Evolutionary conservation across 1,140 invertebrate genomes (phyloP).

Genomic region (Drosophila trapezifrons): DNA sequence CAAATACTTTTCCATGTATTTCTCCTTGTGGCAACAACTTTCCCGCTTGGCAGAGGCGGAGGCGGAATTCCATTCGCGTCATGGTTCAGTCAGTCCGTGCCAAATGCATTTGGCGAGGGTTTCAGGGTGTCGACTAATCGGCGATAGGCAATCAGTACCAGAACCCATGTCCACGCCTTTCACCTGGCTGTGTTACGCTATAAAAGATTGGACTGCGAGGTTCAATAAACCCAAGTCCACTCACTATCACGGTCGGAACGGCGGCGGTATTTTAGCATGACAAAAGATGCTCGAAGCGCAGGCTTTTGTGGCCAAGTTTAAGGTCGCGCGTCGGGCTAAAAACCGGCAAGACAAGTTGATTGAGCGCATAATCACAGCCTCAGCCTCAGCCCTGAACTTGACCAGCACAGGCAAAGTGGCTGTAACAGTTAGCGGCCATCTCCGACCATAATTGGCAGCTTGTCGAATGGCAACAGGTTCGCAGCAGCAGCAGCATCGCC

Average conservation of each 20-base stretch:
- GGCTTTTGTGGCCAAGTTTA: slow-evolving; percentile 38
- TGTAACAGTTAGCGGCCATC: slow-evolving; percentile 79
- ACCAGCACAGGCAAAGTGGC: slow-evolving; percentile 63
- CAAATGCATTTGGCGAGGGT: slow-evolving; percentile 27
- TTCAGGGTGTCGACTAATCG: slow-evolving; percentile 46
- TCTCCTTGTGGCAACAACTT: slow-evolving; percentile 56
- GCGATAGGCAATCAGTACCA: slow-evolving; percentile 58
- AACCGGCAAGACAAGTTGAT: slow-evolving; percentile 72
- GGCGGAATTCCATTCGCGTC: slow-evolving; percentile 27
- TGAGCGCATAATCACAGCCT: slow-evolving; percentile 53
- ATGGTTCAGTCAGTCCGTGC: slow-evolving; percentile 42
- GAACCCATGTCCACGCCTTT: slow-evolving; percentile 54
- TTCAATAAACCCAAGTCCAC: slow-evolving; percentile 64
- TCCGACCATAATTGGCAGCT: slow-evolving; percentile 78
- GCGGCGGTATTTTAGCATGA: slow-evolving; percentile 57
- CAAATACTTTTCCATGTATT: slow-evolving; percentile 6
- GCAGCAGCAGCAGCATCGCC: slow-evolving; percentile 25
- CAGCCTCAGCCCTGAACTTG: slow-evolving; percentile 68
- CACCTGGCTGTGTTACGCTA: slow-evolving; percentile 49
- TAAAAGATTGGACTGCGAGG: slow-evolving; percentile 31
- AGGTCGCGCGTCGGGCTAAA: slow-evolving; percentile 30
- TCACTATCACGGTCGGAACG: slow-evolving; percentile 18
- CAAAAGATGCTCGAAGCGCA: slow-evolving; percentile 53
- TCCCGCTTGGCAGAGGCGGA: slow-evolving; percentile 42
- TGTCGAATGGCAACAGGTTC: slow-evolving; percentile 63